Conservation (phyloP, 2,888 invertebrate species). For the Athripsodes cinereus region DNA sequence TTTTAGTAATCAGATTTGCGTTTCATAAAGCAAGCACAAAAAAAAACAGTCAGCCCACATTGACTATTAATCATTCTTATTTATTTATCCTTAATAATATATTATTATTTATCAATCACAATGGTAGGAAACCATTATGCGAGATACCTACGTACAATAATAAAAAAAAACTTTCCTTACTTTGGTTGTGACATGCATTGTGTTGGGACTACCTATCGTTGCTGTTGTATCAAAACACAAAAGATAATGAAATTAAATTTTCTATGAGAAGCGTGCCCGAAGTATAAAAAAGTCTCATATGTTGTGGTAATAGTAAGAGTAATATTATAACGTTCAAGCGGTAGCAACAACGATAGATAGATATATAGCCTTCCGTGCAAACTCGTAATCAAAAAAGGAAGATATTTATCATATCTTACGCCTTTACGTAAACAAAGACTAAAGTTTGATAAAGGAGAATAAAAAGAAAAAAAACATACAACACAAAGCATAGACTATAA, state of each 20-base stretch:
- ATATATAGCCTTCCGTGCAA: neutral
- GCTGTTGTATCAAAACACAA: neutral
- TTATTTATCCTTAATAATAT: too few relatives aligned
- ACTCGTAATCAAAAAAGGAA: neutral
- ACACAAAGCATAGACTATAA: neutral
- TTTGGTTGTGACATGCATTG: too few relatives aligned
- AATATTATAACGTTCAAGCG: neutral
- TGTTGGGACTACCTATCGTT: too few relatives aligned
- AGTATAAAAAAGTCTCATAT: neutral
- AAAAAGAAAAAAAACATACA: neutral
- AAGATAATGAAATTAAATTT: neutral
- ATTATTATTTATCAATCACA: too few relatives aligned
- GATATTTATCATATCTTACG: conserved; percentile 1
- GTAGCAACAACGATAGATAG: neutral
- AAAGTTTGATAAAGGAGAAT: neutral
- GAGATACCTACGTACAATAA: too few relatives aligned
- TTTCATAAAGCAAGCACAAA: too few relatives aligned
- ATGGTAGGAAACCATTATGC: too few relatives aligned
- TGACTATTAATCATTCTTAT: too few relatives aligned
- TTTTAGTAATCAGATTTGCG: too few relatives aligned
- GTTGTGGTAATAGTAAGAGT: neutral
- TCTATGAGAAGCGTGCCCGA: neutral
- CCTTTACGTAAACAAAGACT: neutral
- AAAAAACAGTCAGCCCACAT: too few relatives aligned
- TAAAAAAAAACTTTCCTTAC: too few relatives aligned